Evolutionary conservation across 2,113 vertebrate species (phyloP), one percentile per base, ranked within the genome.

Genomic region (Elanoides forficatus): DNA sequence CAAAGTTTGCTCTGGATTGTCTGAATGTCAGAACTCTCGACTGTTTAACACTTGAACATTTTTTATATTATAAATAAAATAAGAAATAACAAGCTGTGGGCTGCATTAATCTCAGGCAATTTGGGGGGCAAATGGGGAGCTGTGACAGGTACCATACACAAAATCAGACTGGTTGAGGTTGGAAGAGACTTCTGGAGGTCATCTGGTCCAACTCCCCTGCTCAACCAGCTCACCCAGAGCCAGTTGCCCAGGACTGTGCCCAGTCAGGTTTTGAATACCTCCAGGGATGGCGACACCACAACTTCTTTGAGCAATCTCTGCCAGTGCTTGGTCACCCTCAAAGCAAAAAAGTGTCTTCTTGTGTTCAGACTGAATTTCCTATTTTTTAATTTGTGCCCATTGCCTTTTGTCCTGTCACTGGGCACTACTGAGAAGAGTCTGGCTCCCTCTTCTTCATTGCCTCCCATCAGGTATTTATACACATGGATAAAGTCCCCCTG

Each of bases 41-140:
- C 98, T 98, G 98, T 98, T 98, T 98, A 98, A 98, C 98, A 98
- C 98, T 98, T 98, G 98, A 98, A 98, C 98, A 98, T 98, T 98
- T 97, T 98, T 98, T 98, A 98, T 98, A 98, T 98, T 98, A 98
- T 98, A 98, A 98, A 98, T 98, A 98, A 98, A 98, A 98, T 95
- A 93, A 97, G 95, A 98, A 98, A 98, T 94, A 97, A 95, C 92
- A 96, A 92, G n/a, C 42, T 81, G 95, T 96, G 97, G 97, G 95
- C 84, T 96, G 96, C 95, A 78, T 98, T 96, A 92, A 86, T 98
- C 94, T 97, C 52, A 90, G 73, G 84, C 36, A 52, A 47, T 81
- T 8, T 43, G 12, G 1, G 58, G 76, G 66, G 4, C 9, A 30
- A 40, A 22, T 10, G 34, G 34, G 43, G 36, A 88, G 30, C 36